Percentiles rank a stretch among this genome's conserved stretches.
phyloP scores from a whole-genome alignment of 2,113 vertebrate genomes.

The Puffinus mauretanicus region DNA sequence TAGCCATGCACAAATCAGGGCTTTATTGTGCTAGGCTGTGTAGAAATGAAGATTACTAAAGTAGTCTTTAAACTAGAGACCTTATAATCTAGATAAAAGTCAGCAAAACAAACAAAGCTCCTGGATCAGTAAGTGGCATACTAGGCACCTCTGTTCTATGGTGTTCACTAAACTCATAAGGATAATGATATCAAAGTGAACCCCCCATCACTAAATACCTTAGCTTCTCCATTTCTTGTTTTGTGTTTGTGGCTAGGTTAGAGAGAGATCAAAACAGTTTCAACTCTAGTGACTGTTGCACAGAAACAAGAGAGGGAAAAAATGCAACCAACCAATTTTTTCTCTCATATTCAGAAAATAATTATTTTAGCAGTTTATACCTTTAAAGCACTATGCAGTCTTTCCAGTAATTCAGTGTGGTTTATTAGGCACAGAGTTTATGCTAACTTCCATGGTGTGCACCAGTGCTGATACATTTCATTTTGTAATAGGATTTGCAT shows the following conservation, averaged over 20 bases:
- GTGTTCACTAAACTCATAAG: neutral
- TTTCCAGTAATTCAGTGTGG: neutral
- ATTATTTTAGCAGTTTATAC: neutral
- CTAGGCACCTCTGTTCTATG: neutral
- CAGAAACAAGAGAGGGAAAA: neutral
- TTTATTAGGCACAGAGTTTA: neutral
- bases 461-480: neutral
- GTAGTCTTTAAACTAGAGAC: neutral
- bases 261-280: neutral
- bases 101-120: neutral
- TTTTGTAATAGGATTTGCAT: neutral
- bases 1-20: neutral
- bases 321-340: neutral
- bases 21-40: neutral
- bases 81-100: neutral
- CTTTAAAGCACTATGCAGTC: neutral
- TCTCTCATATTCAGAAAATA: neutral
- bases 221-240: neutral
- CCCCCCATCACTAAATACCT: neutral
- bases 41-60: neutral
- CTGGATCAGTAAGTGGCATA: neutral
- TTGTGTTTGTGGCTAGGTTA: neutral
- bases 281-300: neutral
- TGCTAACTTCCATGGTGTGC: neutral
- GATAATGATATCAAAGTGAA: neutral